A percentile compares a stretch with the other conserved stretches of the same genome.
These are phyloP conservation scores for Varanus komodoensis DNA, from an alignment of 2,113 vertebrate genomes.

Conservation along the genomic window DNA sequence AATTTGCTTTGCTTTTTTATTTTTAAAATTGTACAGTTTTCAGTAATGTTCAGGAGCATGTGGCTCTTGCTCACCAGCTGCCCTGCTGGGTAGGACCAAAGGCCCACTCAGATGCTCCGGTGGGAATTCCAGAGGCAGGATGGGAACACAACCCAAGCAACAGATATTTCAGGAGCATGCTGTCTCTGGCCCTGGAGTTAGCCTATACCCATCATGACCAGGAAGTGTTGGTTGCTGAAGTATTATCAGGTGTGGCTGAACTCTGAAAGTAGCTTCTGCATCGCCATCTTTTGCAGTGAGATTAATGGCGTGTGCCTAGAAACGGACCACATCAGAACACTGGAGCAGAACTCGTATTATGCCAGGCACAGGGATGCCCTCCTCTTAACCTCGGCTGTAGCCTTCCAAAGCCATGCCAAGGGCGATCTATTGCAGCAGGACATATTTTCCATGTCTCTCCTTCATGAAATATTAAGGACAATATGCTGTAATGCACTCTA, in stretches of 20 bases:
- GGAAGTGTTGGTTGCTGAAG: not conserved
- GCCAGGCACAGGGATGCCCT: not conserved
- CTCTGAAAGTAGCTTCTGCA: not conserved
- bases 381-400: conserved; percentile 59
- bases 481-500: conserved; percentile 61
- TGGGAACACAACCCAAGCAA: not conserved
- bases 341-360: not conserved
- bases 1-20: not conserved
- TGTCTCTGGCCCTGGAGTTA: not conserved
- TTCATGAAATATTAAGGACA: conserved; percentile 75
- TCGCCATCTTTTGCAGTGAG: not conserved
- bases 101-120: too few species aligned
- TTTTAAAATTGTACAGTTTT: not conserved
- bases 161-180: not conserved
- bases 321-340: not conserved
- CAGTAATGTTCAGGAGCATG: not conserved
- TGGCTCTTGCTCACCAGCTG: not conserved
- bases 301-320: not conserved
- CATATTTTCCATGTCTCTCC: conserved; percentile 74
- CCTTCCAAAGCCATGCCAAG: conserved; percentile 57
- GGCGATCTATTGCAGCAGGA: conserved; percentile 66
- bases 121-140: not conserved
- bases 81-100: not conserved
- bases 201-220: not conserved
- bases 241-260: not conserved